Evolutionary conservation across 2,888 invertebrate species (phyloP).

Genomic region (Plagodis dolabraria): DNA sequence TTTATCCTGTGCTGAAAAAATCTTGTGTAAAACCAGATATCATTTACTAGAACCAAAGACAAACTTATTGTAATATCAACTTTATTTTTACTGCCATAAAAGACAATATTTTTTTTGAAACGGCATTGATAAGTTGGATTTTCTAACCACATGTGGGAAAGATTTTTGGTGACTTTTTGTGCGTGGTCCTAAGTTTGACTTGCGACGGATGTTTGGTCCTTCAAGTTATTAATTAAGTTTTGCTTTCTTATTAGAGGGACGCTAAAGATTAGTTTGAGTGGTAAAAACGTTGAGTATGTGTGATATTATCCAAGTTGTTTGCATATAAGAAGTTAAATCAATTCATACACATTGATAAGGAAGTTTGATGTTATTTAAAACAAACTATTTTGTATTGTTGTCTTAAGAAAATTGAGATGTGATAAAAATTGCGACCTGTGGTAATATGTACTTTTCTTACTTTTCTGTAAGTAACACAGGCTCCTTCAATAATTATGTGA

Average conservation of each 20-base stretch:
- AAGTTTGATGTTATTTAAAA: too few species aligned
- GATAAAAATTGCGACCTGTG: too few species aligned
- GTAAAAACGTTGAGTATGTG: constrained; percentile 24
- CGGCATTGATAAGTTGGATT: constrained; percentile 12
- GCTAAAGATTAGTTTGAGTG: constrained; percentile 24
- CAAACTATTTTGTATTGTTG: too few species aligned
- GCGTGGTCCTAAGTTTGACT: constrained; percentile 60
- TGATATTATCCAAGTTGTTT: constrained; percentile 13
- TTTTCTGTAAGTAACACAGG: too few species aligned
- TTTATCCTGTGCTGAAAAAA: constrained; percentile 73
- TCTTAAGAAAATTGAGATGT: too few species aligned
- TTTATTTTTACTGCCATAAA: neutral
- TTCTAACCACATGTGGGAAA: constrained; percentile 59
- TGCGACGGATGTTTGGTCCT: constrained; percentile 75
- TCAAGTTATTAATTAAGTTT: constrained; percentile 71
- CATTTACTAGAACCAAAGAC: neutral
- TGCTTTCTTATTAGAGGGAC: constrained; percentile 63
- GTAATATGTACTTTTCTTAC: too few species aligned
- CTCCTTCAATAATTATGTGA: too few species aligned
- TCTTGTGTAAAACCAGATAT: constrained; percentile 42
- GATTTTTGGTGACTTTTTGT: constrained; percentile 70
- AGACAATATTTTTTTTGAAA: constrained; percentile 2
- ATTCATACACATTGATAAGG: too few species aligned
- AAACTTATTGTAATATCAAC: neutral
- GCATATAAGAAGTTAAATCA: too few species aligned